Evolutionary conservation across 1,140 invertebrate genomes (phyloP).

Genomic region (Drosophila setifemur): DNA sequence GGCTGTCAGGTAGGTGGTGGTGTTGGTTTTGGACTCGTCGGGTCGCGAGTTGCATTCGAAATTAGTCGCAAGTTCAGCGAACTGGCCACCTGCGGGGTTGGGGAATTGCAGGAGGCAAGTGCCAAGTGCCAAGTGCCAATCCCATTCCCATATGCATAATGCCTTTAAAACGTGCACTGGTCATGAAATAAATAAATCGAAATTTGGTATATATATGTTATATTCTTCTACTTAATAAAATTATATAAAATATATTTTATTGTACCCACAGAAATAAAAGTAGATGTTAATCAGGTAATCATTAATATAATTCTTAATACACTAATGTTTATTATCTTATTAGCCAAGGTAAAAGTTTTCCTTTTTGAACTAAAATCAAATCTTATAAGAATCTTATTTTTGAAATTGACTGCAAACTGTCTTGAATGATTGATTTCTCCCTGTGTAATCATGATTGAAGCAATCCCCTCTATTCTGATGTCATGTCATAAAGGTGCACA

Average conservation of each 20-base stretch:
- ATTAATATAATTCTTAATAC: too few species aligned
- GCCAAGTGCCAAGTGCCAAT: neutral
- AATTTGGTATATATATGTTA: too few species aligned
- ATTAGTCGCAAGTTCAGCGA: constrained; percentile 56
- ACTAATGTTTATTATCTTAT: too few species aligned
- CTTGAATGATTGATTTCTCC: neutral
- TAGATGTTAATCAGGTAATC: too few species aligned
- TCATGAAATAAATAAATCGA: neutral
- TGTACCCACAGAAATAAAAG: too few species aligned
- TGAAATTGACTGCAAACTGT: too few species aligned
- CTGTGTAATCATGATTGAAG: constrained; percentile 7
- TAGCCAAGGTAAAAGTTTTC: too few species aligned
- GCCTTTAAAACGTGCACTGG: constrained; percentile 13
- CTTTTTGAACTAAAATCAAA: too few species aligned
- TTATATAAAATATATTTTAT: too few species aligned
- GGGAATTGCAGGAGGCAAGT: constrained; percentile 24
- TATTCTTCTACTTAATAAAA: too few species aligned
- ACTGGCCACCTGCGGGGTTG: constrained; percentile 6
- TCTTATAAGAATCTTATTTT: too few species aligned
- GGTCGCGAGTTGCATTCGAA: constrained; percentile 54
- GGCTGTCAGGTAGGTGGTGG: constrained; percentile 50
- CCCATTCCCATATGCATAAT: constrained; percentile 5
- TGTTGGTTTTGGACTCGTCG: constrained; percentile 18
- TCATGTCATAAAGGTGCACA: constrained; percentile 26
- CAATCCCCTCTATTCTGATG: constrained; percentile 15